Percentiles rank a stretch among this genome's conserved stretches.
phyloP scores from a whole-genome alignment of 2,888 invertebrate genomes.

The Euplexia lucipara region DNA sequence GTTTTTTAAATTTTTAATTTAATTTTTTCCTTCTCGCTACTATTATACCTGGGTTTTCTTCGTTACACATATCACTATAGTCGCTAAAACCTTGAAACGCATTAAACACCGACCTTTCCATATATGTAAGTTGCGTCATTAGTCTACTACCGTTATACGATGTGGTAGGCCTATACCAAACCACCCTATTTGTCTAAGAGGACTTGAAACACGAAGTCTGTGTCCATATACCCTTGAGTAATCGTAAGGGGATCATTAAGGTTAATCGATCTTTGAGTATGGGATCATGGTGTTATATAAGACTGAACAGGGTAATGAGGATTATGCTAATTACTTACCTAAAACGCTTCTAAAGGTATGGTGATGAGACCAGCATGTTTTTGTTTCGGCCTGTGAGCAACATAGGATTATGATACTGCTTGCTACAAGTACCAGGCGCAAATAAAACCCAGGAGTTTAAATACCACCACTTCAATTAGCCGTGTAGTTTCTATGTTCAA shows the following conservation, averaged over 20 bases:
- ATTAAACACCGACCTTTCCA: background rate
- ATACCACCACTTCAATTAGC: conserved; percentile 38
- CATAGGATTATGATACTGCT: background rate
- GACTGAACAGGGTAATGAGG: background rate
- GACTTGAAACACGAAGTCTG: conserved; percentile 12
- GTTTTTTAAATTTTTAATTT: no score
- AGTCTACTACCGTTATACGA: conserved; percentile 44
- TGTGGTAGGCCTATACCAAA: conserved; percentile 25
- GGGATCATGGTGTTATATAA: conserved; percentile 20
- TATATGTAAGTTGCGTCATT: conserved; percentile 26
- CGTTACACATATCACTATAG: background rate
- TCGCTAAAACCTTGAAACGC: background rate
- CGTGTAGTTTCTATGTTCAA: conserved; percentile 47
- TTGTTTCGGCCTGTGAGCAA: background rate
- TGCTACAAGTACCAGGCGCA: conserved; percentile 35
- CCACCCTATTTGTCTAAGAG: conserved; percentile 50
- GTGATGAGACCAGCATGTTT: background rate
- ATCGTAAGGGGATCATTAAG: conserved; percentile 38
- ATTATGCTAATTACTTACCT: background rate
- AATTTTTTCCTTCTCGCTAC: no score
- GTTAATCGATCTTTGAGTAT: conserved; percentile 41
- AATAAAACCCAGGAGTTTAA: conserved; percentile 41
- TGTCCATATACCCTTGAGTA: conserved; percentile 15
- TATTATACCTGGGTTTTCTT: no score
- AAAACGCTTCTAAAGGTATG: background rate